Conservation (phyloP, 2,113 vertebrate genomes). For the Catharus fuscescens region DNA sequence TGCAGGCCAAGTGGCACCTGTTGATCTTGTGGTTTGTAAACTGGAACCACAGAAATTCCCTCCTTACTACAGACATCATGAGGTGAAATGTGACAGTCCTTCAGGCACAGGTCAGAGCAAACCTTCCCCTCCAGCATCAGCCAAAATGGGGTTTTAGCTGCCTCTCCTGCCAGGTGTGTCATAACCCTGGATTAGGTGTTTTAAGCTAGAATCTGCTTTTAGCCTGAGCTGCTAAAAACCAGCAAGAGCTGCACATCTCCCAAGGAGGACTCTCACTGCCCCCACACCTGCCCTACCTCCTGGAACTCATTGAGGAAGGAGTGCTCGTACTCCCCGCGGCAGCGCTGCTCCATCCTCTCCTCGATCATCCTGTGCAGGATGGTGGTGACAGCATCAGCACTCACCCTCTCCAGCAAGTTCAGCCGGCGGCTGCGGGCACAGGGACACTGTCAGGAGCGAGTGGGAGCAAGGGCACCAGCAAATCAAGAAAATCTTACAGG, state of each 20-base stretch:
- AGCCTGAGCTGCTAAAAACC: background rate
- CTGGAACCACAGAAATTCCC: background rate
- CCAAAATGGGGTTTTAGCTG: background rate
- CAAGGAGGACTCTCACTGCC: background rate
- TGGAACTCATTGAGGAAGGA: constrained; percentile 93
- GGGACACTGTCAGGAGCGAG: fast-evolving
- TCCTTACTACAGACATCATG: background rate
- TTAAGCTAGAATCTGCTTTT: background rate
- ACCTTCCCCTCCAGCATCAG: background rate
- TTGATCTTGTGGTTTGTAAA: background rate
- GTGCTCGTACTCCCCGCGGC: constrained; percentile 91
- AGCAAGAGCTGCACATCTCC: background rate
- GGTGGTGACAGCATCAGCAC: constrained; percentile 89
- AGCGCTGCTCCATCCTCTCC: constrained; percentile 92
- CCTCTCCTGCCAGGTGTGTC: background rate
- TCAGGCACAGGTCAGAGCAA: background rate
- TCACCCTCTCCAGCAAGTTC: constrained; percentile 91
- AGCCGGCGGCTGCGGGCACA: constrained; percentile 78
- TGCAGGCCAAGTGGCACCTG: background rate
- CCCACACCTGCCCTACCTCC: constrained; percentile 72
- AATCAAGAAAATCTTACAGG: background rate
- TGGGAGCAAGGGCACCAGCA: background rate
- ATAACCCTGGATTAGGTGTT: background rate
- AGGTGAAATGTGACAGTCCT: background rate
- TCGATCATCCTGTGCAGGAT: constrained; percentile 92